A percentile compares a stretch with the other conserved stretches of the same genome.
Evolutionary conservation across 2,888 invertebrate species (phyloP).

Genomic region (Phragmatobia fuliginosa): DNA sequence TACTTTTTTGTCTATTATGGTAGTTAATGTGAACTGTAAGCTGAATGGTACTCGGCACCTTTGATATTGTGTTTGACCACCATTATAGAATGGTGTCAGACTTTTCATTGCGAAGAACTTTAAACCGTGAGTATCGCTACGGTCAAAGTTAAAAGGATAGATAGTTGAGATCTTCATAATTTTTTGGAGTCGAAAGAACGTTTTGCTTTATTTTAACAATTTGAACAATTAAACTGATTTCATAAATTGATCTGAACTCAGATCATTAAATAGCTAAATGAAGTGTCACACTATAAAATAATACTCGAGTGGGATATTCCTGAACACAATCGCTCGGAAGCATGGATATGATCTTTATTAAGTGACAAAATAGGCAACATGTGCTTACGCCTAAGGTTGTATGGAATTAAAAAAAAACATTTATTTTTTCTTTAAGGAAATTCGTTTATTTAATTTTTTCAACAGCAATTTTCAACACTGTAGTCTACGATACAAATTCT

Average conservation of each 20-base stretch:
- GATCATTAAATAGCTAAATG: too few relatives aligned
- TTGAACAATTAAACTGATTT: neutral
- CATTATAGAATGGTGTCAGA: neutral
- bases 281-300: too few relatives aligned
- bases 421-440: too few relatives aligned
- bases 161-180: neutral
- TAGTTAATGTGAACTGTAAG: constrained; percentile 8
- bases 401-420: too few relatives aligned
- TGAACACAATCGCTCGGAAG: too few relatives aligned
- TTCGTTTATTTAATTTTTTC: neutral
- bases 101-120: neutral
- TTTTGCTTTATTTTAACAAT: neutral
- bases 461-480: neutral
- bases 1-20: constrained; percentile 1
- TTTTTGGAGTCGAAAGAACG: neutral
- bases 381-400: too few relatives aligned
- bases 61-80: neutral
- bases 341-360: too few relatives aligned
- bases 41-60: constrained; percentile 1
- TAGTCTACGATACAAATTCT: neutral
- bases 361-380: too few relatives aligned
- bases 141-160: neutral
- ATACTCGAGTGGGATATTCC: too few relatives aligned
- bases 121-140: neutral
- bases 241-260: neutral